phyloP scores from a whole-genome alignment of 2,797 vertebrate species.

The Emydoidea blandingii region DNA sequence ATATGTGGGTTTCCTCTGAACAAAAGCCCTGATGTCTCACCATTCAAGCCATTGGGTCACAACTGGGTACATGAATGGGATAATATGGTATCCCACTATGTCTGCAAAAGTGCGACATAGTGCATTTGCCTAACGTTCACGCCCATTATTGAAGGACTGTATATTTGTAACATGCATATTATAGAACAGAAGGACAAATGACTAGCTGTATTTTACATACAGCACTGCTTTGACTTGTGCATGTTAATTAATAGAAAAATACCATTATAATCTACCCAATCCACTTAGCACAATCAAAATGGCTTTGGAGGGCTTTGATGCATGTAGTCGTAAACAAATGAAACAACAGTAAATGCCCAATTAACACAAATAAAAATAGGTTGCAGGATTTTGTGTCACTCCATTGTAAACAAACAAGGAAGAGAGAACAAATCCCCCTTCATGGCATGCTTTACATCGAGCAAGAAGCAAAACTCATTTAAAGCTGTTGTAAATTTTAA shows the following conservation, averaged over 20 bases:
- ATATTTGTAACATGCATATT: constrained; percentile 34
- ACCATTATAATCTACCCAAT: constrained; percentile 68
- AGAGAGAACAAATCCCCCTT: constrained; percentile 34
- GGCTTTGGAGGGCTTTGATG: constrained; percentile 66
- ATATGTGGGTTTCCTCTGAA: not conserved
- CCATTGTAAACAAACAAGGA: constrained; percentile 50
- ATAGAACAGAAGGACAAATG: constrained; percentile 19
- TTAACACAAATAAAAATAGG: constrained; percentile 63
- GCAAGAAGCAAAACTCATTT: constrained; percentile 45
- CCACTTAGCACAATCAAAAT: constrained; percentile 67
- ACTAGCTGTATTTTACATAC: constrained; percentile 60
- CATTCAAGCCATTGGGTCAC: not conserved
- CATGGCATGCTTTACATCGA: constrained; percentile 35
- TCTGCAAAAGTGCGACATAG: constrained; percentile 21
- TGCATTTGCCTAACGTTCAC: not conserved
- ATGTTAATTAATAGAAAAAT: constrained; percentile 67
- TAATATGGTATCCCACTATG: rapidly evolving
- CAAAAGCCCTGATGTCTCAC: not conserved
- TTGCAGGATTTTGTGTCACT: constrained; percentile 65
- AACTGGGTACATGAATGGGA: not conserved
- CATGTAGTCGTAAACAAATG: constrained; percentile 50
- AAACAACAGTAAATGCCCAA: constrained; percentile 71
- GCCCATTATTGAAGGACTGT: constrained; percentile 6
- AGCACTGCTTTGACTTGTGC: constrained; percentile 46
- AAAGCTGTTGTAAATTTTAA: constrained; percentile 61